Percentiles rank a stretch among this genome's conserved stretches.
Evolutionary conservation across 1,140 invertebrate genomes (phyloP).

Genomic region (Dinoponera quadriceps): DNA sequence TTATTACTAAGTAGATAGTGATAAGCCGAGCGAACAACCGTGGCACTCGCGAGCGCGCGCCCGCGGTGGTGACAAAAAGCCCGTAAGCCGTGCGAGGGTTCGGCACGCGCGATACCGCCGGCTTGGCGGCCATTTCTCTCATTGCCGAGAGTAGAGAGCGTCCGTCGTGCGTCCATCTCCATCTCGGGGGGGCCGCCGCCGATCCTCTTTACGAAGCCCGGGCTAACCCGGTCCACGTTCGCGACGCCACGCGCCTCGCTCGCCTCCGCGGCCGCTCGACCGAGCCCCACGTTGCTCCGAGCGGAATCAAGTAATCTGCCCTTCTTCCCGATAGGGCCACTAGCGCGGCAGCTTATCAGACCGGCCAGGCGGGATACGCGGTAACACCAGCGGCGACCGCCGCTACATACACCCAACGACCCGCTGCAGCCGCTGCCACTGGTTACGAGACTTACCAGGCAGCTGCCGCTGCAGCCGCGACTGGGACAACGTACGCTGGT

Average conservation of each 20-base stretch:
- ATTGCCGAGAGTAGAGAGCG: constrained; percentile 69
- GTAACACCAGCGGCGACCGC: constrained; percentile 92
- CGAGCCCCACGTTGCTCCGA: neutral
- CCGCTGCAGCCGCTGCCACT: constrained; percentile 89
- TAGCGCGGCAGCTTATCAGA: constrained; percentile 91
- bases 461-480: constrained; percentile 87
- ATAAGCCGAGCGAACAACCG: constrained; percentile 65
- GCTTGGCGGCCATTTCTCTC: constrained; percentile 82
- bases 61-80: constrained; percentile 51
- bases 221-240: neutral
- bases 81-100: constrained; percentile 61
- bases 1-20: constrained; percentile 70
- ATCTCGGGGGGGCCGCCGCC: constrained; percentile 53
- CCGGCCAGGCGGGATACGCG: constrained; percentile 93
- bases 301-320: constrained; percentile 27
- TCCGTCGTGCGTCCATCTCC: constrained; percentile 71
- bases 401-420: constrained; percentile 92
- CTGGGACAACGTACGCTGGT: constrained; percentile 89
- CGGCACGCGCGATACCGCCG: constrained; percentile 76
- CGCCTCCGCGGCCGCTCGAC: neutral
- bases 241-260: neutral
- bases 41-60: constrained; percentile 40
- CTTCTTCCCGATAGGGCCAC: constrained; percentile 83
- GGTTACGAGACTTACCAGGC: constrained; percentile 92
- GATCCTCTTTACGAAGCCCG: constrained; percentile 62